These are phyloP conservation scores for Pluvialis apricaria DNA, from an alignment of 2,113 vertebrate species.

Conservation along the genomic window DNA sequence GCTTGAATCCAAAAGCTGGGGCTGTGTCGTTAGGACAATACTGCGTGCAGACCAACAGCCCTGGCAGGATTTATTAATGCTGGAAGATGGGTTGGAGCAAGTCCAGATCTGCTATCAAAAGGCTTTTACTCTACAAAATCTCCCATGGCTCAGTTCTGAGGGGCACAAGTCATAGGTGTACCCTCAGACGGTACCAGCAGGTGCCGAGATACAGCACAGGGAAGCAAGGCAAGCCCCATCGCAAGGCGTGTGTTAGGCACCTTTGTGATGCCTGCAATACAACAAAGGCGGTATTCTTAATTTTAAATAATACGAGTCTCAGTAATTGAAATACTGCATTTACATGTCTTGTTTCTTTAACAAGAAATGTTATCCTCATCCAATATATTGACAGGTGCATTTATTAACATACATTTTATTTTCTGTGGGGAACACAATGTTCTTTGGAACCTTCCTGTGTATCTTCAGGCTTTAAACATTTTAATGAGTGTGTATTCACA, in stretches of 20 bases:
- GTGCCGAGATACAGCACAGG: fast-evolving
- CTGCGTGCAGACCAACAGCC: background rate
- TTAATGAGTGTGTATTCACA: background rate
- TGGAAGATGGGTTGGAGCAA: background rate
- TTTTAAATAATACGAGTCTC: background rate
- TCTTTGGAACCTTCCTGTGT: background rate
- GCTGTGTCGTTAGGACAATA: fast-evolving
- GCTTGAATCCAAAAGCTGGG: background rate
- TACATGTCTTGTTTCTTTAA: background rate
- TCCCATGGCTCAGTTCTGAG: fast-evolving
- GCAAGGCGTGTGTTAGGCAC: background rate
- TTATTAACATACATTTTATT: fast-evolving
- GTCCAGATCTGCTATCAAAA: background rate
- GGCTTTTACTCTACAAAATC: background rate
- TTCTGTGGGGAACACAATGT: background rate
- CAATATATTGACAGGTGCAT: background rate
- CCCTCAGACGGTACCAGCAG: background rate
- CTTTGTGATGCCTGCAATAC: background rate
- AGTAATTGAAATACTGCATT: background rate
- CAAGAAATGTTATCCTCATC: background rate
- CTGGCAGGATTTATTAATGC: background rate
- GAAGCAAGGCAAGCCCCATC: background rate
- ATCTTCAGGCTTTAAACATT: background rate
- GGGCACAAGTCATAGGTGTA: background rate
- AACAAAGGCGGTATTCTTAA: background rate